Base-by-base conservation (phyloP, 2,888 invertebrate species). In the Sarcophaga variegata region DNA sequence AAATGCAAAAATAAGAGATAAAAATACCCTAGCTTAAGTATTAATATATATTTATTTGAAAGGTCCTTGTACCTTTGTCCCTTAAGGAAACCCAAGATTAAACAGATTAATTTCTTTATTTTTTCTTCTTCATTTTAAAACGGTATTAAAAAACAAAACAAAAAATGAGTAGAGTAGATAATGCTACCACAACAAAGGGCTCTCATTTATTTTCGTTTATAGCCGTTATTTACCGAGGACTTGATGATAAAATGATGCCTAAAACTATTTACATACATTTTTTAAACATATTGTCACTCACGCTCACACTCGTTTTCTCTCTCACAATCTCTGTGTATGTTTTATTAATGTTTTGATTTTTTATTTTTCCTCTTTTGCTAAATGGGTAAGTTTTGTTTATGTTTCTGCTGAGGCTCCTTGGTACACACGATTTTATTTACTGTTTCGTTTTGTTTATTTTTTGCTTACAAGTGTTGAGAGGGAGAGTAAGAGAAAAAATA, bases 241-340 rank as follows among this genome's bases (percentile, higher is more conserved):
- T 85, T 89, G 85, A 89, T 89, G 88, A 86, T 70, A 85, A 87
- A 89, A 89, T 86, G 75, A 78, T 86, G 88, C 89, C 89, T 88
- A 69, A 88, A 89, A 88, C 89, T 89, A 89, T 89, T 89, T 89
- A 86, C 89, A 88, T 83, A 86, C 88, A 87, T 77, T 86, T 88
- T 88, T 79, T 70, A 54, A 54, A 54, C 17, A 17, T 17, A 12
- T 54, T 54, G 12, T 54, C 17, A 3, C 17, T 14, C 49, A 12
- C 49, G 11, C 49, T 49, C 49, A 8, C 49, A 11, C 49, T 14
- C 12, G 6, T 14, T 49, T 49, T 49, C 54, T 54, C 54, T 14
- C 17, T 54, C 17, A 54, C 63, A 72, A 66, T 72, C 67, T 69
- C 60, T 76, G 37, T 37, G 8, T 54, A 63, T 25, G 22, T 60